A percentile compares a stretch with the other conserved stretches of the same genome.
Conservation (phyloP, 53 echinoderm and acorn worm genomes). For the Crossaster papposus region DNA sequence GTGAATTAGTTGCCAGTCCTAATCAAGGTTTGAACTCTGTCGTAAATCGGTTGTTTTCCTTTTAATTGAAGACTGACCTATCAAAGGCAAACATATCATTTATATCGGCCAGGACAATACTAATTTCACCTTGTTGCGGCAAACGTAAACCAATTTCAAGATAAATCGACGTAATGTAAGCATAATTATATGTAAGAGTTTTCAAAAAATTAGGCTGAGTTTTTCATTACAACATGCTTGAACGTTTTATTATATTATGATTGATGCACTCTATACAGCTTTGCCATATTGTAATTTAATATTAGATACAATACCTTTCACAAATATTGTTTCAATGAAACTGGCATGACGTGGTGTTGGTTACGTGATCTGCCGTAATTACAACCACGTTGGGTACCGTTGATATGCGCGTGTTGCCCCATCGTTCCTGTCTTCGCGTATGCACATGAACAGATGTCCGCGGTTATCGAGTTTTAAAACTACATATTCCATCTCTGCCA, state of each 20-base stretch:
- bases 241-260: too few species aligned
- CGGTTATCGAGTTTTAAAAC: neutral
- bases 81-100: neutral
- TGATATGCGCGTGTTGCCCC: neutral
- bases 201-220: too few species aligned
- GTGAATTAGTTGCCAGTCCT: too few species aligned
- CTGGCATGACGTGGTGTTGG: too few species aligned
- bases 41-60: too few species aligned
- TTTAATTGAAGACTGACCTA: too few species aligned
- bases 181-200: neutral
- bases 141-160: neutral
- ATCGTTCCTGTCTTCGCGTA: neutral
- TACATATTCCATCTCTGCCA: neutral
- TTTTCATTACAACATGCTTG: too few species aligned
- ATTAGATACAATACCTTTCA: neutral
- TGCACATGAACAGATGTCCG: neutral
- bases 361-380: neutral
- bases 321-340: conserved; percentile 21
- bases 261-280: neutral
- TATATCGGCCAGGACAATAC: neutral
- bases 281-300: neutral
- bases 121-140: neutral
- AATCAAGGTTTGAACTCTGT: too few species aligned
- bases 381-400: neutral
- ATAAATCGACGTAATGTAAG: neutral